Evolutionary conservation across 2,113 vertebrate species (phyloP), one percentile per base, ranked within the genome.

Genomic region (Eulemur rufifrons): DNA sequence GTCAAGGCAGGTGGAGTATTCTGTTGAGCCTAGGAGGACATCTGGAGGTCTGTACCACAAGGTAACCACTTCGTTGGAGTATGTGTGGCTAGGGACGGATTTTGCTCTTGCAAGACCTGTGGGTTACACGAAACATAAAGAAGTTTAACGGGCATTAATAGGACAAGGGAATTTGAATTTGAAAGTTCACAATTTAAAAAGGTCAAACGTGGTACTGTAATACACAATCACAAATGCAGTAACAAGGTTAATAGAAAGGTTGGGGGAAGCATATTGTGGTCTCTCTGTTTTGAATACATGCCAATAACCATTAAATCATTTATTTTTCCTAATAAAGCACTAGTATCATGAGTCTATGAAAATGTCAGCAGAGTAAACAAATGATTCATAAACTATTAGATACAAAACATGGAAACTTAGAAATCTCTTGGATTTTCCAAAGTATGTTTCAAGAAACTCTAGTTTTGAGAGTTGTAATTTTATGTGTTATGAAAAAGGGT

Each of bases 31-130:
- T 98, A 99, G 98, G 92, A 99, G 99, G 94, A 99, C 99, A 97
- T 99, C 99, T 96, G 99, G 99, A 97, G 99, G 99, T 74, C 99
- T 98, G 98, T 99, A 99, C 99, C 99, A 99, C 39, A 99, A 98
- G 39, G 99, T 99, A 97, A 99, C 99, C 97, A 99, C 99, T 98
- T 99, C 99, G 80, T 99, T 99, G 97, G 99, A 99, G 97, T 99
- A 99, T 0, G 99, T 99, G 97, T 99, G 99, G 98, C 99, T 99
- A 95, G 99, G 99, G 94, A 99, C 99, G 0, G 99, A 99, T 98
- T 99, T 99, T 91, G 99, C 99, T 98, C 99, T 99, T 92, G 99
- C 99, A 97, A 99, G 99, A 97, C 99, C 99, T 99, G 97, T 59
- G 63, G 80, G 66, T 95, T 78, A 89, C 12, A 98, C 81, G 95